These are phyloP conservation scores for Pitta sordida DNA, from an alignment of 2,113 vertebrate species.

Conservation along the genomic window DNA sequence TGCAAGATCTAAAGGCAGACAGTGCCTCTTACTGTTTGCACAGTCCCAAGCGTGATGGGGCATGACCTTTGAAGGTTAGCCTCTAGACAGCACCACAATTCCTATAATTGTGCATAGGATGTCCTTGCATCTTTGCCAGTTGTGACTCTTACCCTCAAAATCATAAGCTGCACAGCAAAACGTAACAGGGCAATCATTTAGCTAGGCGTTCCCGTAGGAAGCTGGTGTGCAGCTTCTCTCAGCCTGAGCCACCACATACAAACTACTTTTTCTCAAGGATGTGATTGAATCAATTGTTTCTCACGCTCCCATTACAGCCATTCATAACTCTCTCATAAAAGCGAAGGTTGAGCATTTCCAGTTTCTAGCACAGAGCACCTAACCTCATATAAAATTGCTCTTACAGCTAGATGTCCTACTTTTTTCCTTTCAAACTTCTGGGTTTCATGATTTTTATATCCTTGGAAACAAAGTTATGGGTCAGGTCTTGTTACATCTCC, in stretches of 20 bases:
- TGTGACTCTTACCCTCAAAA: neutral
- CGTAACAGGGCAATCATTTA: neutral
- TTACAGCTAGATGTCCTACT: neutral
- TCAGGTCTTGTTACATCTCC: neutral
- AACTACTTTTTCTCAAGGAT: neutral
- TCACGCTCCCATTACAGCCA: neutral
- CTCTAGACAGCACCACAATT: neutral
- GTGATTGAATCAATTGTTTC: slow-evolving; percentile 10
- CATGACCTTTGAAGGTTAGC: neutral
- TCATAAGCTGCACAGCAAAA: neutral
- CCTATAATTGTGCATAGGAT: neutral
- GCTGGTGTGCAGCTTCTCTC: neutral
- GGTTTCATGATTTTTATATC: neutral
- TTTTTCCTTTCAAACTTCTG: neutral
- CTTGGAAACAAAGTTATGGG: slow-evolving; percentile 21
- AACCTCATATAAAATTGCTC: neutral
- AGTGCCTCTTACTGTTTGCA: neutral
- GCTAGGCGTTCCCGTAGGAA: neutral
- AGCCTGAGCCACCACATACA: neutral
- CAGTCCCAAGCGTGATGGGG: neutral
- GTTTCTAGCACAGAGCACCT: neutral
- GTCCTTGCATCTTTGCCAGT: neutral
- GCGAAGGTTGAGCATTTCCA: neutral
- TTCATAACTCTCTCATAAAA: neutral
- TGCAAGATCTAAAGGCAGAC: neutral